Evolutionary conservation across 2,888 invertebrate species (phyloP).

Genomic region (Drosophila algonquin): DNA sequence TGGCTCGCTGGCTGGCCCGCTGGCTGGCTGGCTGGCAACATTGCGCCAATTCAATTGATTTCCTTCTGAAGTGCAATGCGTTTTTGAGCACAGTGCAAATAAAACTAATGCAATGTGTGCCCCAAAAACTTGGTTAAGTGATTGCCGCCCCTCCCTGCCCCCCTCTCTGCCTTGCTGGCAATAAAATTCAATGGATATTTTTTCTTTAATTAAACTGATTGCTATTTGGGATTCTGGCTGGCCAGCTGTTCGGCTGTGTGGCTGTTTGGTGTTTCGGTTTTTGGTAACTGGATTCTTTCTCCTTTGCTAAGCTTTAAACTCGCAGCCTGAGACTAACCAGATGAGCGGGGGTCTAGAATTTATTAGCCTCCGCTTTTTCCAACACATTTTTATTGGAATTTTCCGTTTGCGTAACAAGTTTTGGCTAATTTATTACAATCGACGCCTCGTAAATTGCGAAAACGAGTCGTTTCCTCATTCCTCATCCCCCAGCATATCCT

Average conservation of each 20-base stretch:
- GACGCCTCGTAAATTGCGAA: slow-evolving; percentile 70
- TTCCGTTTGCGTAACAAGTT: slow-evolving; percentile 66
- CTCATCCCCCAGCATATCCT: slow-evolving; percentile 10
- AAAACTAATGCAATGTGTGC: slow-evolving; percentile 65
- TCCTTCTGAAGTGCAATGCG: slow-evolving; percentile 58
- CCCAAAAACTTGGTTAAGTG: slow-evolving; percentile 55
- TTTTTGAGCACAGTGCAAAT: slow-evolving; percentile 64
- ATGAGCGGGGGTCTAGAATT: slow-evolving; percentile 43
- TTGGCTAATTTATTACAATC: slow-evolving; percentile 74
- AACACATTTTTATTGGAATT: slow-evolving; percentile 69
- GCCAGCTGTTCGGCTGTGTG: neutral
- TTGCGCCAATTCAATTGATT: slow-evolving; percentile 70
- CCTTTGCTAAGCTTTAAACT: slow-evolving; percentile 40
- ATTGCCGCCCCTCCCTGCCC: slow-evolving; percentile 11
- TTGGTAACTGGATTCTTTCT: slow-evolving; percentile 30
- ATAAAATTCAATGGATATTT: neutral
- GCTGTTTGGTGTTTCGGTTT: slow-evolving; percentile 44
- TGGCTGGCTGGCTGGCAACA: slow-evolving; percentile 53
- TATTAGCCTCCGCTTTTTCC: slow-evolving; percentile 58
- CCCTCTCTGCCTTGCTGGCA: neutral
- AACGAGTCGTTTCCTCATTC: slow-evolving; percentile 17
- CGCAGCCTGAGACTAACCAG: neutral
- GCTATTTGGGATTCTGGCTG: slow-evolving; percentile 43
- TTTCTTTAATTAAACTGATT: slow-evolving; percentile 62
- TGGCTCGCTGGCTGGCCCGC: slow-evolving; percentile 50